A percentile compares a stretch with the other conserved stretches of the same genome.
phyloP scores from a whole-genome alignment of 2,888 invertebrate genomes.

The Andrena marginata region DNA sequence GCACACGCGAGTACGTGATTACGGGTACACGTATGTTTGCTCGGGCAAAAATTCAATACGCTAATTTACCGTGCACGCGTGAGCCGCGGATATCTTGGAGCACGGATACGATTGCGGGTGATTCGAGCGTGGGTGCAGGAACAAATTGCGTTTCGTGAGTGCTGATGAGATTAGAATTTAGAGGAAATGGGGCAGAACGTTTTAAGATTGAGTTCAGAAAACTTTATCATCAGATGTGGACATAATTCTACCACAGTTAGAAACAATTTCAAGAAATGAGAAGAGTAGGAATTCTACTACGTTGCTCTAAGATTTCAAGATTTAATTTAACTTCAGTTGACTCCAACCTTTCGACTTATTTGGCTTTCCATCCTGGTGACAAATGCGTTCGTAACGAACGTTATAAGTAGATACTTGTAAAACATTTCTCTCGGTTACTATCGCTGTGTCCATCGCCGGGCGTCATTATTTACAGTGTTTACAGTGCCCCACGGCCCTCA shows the following conservation, averaged over 20 bases:
- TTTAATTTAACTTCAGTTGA: too few species aligned
- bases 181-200: too few species aligned
- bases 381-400: not conserved
- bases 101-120: not conserved
- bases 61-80: conserved; percentile 39
- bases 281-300: too few species aligned
- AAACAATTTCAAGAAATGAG: too few species aligned
- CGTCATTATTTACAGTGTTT: conserved; percentile 47
- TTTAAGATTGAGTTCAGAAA: too few species aligned
- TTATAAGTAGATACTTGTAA: conserved; percentile 12
- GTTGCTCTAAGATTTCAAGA: too few species aligned
- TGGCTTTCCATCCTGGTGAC: not conserved
- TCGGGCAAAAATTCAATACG: conserved; percentile 42
- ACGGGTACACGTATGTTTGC: conserved; percentile 39
- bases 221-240: too few species aligned
- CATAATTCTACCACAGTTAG: too few species aligned
- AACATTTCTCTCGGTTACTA: conserved; percentile 22
- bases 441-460: conserved; percentile 33
- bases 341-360: too few species aligned
- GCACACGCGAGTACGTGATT: conserved; percentile 52
- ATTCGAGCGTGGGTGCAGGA: conserved; percentile 8
- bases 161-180: too few species aligned
- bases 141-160: not conserved
- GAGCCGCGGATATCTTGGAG: conserved; percentile 1
- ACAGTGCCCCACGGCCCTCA: conserved; percentile 16